Conservation (phyloP, 2,888 invertebrate species). For the Siphlonurus alternatus region DNA sequence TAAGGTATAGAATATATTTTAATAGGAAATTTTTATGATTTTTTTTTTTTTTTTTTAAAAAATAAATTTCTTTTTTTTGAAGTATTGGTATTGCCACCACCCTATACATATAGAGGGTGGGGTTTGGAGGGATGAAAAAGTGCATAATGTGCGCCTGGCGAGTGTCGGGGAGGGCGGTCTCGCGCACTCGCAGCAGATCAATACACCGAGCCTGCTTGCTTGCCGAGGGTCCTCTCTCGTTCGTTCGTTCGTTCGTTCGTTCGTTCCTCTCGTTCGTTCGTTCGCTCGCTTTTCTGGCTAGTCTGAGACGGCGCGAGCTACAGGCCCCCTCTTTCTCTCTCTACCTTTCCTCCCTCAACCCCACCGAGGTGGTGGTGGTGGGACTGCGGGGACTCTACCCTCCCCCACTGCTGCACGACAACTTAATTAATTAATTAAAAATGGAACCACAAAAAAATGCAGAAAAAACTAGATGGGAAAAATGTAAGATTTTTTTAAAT, state of each 20-base stretch:
- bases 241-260: not conserved
- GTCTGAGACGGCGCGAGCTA: not conserved
- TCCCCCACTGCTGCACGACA: not conserved
- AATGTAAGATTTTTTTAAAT: too few relatives aligned
- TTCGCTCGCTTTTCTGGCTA: not conserved
- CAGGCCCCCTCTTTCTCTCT: conserved; percentile 2
- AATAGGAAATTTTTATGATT: not conserved
- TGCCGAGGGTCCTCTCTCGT: not conserved
- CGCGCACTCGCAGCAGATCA: not conserved
- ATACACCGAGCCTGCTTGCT: not conserved
- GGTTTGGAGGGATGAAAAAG: not conserved
- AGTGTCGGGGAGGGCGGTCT: not conserved
- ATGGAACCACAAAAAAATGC: not conserved
- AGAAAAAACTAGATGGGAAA: too few relatives aligned
- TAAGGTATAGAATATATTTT: not conserved
- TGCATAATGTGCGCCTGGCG: not conserved
- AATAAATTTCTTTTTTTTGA: too few relatives aligned
- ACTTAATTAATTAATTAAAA: not conserved
- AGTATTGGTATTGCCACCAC: not conserved
- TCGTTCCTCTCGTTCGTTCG: not conserved
- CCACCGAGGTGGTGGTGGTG: not conserved
- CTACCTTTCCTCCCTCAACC: conserved; percentile 1
- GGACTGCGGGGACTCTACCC: too few relatives aligned
- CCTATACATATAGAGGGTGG: not conserved
- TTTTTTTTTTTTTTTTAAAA: too few relatives aligned